Base-by-base conservation (phyloP, 2,797 vertebrate species). In the Pipistrellus pipistrellus region DNA sequence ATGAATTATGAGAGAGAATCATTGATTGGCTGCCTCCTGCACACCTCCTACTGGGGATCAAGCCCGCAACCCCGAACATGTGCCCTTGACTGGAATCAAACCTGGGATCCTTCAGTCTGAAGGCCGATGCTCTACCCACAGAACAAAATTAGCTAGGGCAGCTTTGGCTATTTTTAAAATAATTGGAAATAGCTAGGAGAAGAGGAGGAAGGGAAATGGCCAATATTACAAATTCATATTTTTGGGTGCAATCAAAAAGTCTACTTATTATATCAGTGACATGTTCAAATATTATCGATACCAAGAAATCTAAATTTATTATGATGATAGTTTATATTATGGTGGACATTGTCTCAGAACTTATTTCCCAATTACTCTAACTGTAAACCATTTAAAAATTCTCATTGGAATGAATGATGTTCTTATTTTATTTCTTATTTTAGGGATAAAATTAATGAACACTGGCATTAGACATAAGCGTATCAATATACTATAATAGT, bases 381-480 rank as follows among this genome's bases (percentile, higher is more conserved):
- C 20, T 51, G 3, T 81, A 75, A 75, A 51, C 23, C 55, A 11
- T 38, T 21, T 91, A 48, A 72, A 9, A 76, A 41, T 78, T 84
- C 13, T 72, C 51, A n/a, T 8, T 72, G 41, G 27, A 64, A 55
- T 77, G 27, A 89, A 32, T 14, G 23, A 2, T 93, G 15, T 68
- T 93, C 41, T 18, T 84, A 25, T 87, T 84, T 66, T 46, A 57
- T 48, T 78, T 23, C 21, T 30, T 53, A 46, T 46, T 88, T 94
- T 69, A 80, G 9, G 11, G 7, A 62, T 57, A 23, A 4, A 75
- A 5, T 76, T 66, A 91, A 59, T 12, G 17, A 93, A 3, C 6
- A 20, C 25, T 77, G 41, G 17, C 4, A 51, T 0, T 12, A 18
- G 21, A 35, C 27, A 2, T 8, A 4, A 48, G 2, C 7, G 4